Evolutionary conservation across 2,888 invertebrate genomes (phyloP), one percentile per base, ranked within the genome.

Genomic region (Bursaphelenchus okinawaensis): DNA sequence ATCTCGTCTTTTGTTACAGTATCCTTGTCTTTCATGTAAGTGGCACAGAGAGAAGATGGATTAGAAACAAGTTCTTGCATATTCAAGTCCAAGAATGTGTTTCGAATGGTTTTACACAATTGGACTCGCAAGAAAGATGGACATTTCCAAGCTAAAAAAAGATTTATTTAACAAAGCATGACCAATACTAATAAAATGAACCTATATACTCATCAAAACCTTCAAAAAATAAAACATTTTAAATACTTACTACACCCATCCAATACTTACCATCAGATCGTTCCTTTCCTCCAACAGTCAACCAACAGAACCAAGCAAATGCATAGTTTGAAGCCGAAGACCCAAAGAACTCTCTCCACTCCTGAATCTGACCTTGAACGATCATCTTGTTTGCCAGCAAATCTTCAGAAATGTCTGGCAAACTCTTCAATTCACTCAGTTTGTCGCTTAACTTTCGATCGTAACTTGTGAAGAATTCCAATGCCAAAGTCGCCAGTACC

Each of bases 291-390:
- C 28, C 51, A 8, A 22, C 28, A 16, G 50, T n/a, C 24, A 20
- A 9, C 60, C 60, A 59, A 29, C 19, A 59, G 40, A 68, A 69
- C 68, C 68, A 68, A n/a, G 50, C 29, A 19, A 64, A 7, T 16
- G 64, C 27, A 58, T 29, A 58, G 52, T 31, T 66, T 8, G 51
- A 54, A 4, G 58, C 51, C n/a, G 63, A 31, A 19, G 68, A 52
- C 20, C 62, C 63, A 22, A 68, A 68, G 27, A 68, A 68, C 23
- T 68, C 68, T 7, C 27, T n/a, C 68, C 68, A 68, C 9, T 68
- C 68, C 63, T 68, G 19, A 20, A 63, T 22, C 2, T 28, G 7
- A 20, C n/a, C 12, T 29, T 52, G 12, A 16, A 68, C 16, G 1
- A 55, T 20, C 8, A 27, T 60, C 12, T 27, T 31, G 22, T 29